A percentile compares a stretch with the other conserved stretches of the same genome.
phyloP scores from a whole-genome alignment of 2,113 vertebrate genomes.

The Neofelis nebulosa region DNA sequence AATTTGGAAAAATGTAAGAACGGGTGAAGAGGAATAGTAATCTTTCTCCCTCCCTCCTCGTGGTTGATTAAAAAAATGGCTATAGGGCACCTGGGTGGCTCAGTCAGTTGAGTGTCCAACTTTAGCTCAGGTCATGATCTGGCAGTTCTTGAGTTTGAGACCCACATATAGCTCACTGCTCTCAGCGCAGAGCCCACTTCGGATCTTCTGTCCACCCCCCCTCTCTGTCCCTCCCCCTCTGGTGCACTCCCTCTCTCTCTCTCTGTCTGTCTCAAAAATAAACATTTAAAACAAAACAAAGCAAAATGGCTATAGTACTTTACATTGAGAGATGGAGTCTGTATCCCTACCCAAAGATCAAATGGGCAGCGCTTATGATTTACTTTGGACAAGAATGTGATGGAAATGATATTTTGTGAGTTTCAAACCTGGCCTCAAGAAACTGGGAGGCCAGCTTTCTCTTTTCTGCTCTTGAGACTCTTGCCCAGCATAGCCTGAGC shows the following conservation, averaged over 20 bases:
- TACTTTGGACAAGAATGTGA: not conserved
- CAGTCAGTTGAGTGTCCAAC: too few relatives aligned
- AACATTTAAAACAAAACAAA: too few relatives aligned
- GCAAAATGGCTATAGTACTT: not conserved
- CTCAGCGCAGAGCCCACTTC: too few relatives aligned
- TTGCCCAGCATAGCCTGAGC: not conserved
- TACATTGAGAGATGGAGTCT: not conserved
- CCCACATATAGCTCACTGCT: too few relatives aligned
- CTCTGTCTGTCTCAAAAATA: too few relatives aligned
- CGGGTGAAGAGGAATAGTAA: not conserved
- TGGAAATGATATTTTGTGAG: not conserved
- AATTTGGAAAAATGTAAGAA: not conserved
- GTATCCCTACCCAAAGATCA: not conserved
- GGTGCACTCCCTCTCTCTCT: too few relatives aligned
- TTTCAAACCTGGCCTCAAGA: not conserved
- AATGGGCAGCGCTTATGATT: not conserved
- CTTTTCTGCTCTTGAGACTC: not conserved
- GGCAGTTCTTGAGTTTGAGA: too few relatives aligned
- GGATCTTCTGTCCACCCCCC: too few relatives aligned
- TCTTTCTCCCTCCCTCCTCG: not conserved
- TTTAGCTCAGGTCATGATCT: too few relatives aligned
- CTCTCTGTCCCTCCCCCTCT: too few relatives aligned
- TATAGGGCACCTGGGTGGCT: not conserved
- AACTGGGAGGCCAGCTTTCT: not conserved
- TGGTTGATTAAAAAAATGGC: not conserved